Evolutionary conservation across 2,888 invertebrate species (phyloP), one percentile per base, ranked within the genome.

Genomic region (Microplitis manilae): DNA sequence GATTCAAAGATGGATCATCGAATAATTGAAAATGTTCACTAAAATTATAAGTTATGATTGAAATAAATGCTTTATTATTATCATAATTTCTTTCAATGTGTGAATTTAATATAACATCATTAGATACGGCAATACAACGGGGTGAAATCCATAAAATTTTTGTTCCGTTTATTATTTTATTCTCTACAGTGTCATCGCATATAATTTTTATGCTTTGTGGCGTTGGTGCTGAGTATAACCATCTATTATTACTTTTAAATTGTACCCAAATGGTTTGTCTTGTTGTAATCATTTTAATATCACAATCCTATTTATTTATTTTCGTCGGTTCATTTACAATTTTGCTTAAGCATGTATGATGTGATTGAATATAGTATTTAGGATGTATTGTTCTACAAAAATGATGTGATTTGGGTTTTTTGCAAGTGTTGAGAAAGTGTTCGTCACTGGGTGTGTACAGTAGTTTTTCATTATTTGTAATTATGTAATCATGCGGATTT

Each of bases 311-410:
- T 39, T 71, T 30, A 1, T 68, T 13, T 72, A 75, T 38, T 15
- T 75, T 77, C 9, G 70, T 15, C 0, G 75, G 77, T 40, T 77
- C 74, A n/a, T 77, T 77, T n/a, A 75, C 40, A 17, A 77, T 77
- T 71, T 75, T 75, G 13, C 77, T 77, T 38, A 75, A 39, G n/a
- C 75, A 77, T 5, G 77, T 38, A 13, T 77, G 60, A 5, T 77
- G 77, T 1, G 39, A 9, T 60, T 71, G 61, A 5, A 77, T 77
- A 38, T 75, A 68, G 70, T 77, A 77, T 68, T 77, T 77, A 0
- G 77, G 67, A 20, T 67, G n/a, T 9, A 70, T 61, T 1, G 68
- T 77, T 65, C 59, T 77, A n/a, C 70, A 77, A 60, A 70, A 67
- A 64, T 70, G 17, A 6, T 39, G 17, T 15, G 13, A 20, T 74